Percentiles rank a stretch among this genome's conserved stretches.
Evolutionary conservation across 2,888 invertebrate genomes (phyloP).

Genomic region (Coelopa pilipes): DNA sequence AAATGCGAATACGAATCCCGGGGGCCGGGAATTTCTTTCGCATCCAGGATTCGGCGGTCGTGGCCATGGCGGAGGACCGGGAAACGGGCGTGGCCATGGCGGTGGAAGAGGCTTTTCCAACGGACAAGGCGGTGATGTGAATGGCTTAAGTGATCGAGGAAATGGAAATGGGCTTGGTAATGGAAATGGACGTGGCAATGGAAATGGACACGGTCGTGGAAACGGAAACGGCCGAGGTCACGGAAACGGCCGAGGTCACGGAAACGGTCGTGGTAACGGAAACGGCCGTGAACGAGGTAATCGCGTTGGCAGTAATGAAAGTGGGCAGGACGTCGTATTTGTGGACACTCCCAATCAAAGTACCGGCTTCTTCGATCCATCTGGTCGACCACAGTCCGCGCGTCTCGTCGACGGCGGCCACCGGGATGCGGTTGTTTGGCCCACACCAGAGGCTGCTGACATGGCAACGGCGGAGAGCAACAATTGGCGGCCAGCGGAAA

Average conservation of each 20-base stretch:
- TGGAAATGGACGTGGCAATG: slow-evolving; percentile 5
- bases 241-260: not conserved
- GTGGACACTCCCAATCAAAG: not conserved
- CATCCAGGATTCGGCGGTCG: not conserved
- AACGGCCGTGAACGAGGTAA: not conserved
- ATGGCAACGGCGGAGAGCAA: not conserved
- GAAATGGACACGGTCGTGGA: not conserved
- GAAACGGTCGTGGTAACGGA: slow-evolving; percentile 2
- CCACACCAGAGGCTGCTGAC: not conserved
- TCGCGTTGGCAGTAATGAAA: too few species aligned
- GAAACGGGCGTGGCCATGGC: not conserved
- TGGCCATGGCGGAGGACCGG: not conserved
- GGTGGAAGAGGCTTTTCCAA: not conserved
- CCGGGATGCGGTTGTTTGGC: not conserved
- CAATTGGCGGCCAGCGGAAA: slow-evolving; percentile 1
- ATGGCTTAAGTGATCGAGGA: not conserved
- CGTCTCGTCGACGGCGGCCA: not conserved
- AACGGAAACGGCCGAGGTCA: not conserved
- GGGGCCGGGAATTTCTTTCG: not conserved
- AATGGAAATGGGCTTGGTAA: not conserved
- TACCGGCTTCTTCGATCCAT: not conserved
- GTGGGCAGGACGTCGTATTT: too few species aligned
- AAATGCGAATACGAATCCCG: too few species aligned
- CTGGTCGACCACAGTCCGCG: not conserved
- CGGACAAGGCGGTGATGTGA: not conserved